A percentile compares a stretch with the other conserved stretches of the same genome.
phyloP scores from a whole-genome alignment of 2,113 vertebrate species.

The Prunella himalayana region DNA sequence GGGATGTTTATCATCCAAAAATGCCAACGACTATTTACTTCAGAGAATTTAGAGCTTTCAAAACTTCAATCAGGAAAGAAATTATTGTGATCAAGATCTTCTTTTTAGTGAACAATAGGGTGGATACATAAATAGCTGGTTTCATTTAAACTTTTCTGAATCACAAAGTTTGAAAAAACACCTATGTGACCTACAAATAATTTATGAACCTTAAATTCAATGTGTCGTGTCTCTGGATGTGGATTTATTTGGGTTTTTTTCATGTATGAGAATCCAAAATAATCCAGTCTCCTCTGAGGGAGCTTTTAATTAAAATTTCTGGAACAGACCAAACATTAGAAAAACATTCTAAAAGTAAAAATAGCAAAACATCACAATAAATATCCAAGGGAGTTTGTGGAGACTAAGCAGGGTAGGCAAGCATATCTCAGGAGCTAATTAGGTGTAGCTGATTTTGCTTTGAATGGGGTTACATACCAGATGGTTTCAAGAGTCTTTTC shows the following conservation, averaged over 20 bases:
- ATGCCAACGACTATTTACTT: conserved; percentile 19
- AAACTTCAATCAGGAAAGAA: not conserved
- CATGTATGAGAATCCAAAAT: not conserved
- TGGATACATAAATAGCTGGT: not conserved
- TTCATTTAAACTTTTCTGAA: not conserved
- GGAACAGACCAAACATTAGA: not conserved
- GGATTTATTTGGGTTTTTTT: not conserved
- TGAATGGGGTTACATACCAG: not conserved
- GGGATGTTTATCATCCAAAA: conserved; percentile 33
- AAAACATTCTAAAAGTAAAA: conserved; percentile 28
- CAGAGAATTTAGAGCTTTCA: conserved; percentile 6
- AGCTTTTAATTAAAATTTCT: conserved; percentile 30
- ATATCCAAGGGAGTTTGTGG: not conserved
- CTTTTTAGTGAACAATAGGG: not conserved
- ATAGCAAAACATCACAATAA: not conserved
- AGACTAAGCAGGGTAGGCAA: not conserved
- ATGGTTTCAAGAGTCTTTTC: not conserved
- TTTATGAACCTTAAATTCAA: not conserved
- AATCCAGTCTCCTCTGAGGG: not conserved
- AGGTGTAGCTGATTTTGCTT: not conserved
- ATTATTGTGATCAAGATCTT: not conserved
- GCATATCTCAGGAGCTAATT: not conserved
- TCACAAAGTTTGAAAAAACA: not conserved
- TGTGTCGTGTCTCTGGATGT: not conserved
- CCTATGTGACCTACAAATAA: not conserved